Evolutionary conservation across 2,797 vertebrate species (phyloP).

Genomic region (Phyllotis vaccarum): DNA sequence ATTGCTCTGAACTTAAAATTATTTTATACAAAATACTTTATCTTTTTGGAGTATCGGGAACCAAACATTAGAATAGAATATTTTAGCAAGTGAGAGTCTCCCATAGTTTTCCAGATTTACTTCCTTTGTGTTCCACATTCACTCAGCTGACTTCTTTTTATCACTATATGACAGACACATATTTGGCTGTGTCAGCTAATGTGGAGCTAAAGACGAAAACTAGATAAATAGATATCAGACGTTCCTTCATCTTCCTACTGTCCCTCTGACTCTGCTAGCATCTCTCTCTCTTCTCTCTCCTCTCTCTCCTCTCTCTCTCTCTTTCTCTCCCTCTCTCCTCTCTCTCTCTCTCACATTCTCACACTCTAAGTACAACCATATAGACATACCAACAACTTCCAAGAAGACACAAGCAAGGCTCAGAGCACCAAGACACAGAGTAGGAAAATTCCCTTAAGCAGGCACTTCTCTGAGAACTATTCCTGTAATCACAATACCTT

Average conservation of each 20-base stretch:
- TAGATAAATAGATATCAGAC: slow-evolving; percentile 6
- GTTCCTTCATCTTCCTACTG: background rate
- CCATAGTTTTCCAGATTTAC: slow-evolving; percentile 7
- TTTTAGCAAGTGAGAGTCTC: background rate
- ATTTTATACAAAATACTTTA: background rate
- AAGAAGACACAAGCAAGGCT: slow-evolving; percentile 40
- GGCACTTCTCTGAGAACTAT: background rate
- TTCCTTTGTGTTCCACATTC: background rate
- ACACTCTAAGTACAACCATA: slow-evolving; percentile 43
- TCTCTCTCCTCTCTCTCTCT: background rate
- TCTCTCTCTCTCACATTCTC: background rate
- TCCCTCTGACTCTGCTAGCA: background rate
- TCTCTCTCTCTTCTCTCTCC: background rate
- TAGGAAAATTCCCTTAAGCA: slow-evolving; percentile 1
- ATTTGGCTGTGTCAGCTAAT: background rate
- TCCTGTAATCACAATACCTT: slow-evolving; percentile 7
- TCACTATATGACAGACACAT: background rate
- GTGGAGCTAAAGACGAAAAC: slow-evolving; percentile 5
- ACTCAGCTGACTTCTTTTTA: slow-evolving; percentile 3
- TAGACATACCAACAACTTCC: slow-evolving; percentile 39
- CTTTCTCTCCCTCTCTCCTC: slow-evolving; percentile 5
- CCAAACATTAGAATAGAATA: background rate
- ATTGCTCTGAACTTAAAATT: background rate
- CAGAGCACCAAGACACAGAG: slow-evolving; percentile 30
- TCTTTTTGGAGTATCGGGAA: background rate